Evolutionary conservation across 2,888 invertebrate genomes (phyloP).

Genomic region (Antheraea assamensis): DNA sequence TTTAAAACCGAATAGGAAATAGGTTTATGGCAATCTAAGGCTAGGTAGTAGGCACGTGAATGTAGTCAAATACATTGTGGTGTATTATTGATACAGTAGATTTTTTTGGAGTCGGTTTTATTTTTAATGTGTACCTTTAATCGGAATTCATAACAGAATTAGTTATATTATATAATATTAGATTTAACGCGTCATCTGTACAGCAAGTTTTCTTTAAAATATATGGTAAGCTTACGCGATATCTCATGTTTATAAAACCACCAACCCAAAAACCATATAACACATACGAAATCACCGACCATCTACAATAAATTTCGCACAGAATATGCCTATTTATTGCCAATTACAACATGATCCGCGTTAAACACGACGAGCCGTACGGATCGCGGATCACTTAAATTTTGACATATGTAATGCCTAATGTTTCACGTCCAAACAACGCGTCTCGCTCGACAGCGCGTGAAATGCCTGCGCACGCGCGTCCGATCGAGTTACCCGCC

Average conservation of each 20-base stretch:
- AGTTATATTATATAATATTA: background rate
- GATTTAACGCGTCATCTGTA: no score
- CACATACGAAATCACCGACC: background rate
- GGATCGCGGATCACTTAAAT: background rate
- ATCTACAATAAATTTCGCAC: background rate
- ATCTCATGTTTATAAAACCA: background rate
- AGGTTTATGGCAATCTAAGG: no score
- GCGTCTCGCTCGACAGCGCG: constrained; percentile 36
- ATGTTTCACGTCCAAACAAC: constrained; percentile 20
- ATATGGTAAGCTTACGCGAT: background rate
- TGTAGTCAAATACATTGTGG: no score
- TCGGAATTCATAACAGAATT: background rate
- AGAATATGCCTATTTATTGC: background rate
- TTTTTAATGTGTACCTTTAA: background rate
- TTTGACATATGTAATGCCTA: constrained; percentile 14
- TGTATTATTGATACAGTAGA: no score
- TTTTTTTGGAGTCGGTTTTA: no score
- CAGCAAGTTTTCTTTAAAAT: no score
- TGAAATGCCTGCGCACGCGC: constrained; percentile 40
- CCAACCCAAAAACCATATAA: background rate
- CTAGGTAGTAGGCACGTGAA: no score
- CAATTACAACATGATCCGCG: constrained; percentile 8
- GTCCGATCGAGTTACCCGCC: constrained; percentile 24
- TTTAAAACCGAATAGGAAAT: no score
- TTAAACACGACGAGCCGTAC: background rate